These are phyloP conservation scores for Melanargia galathea DNA, from an alignment of 2,888 invertebrate species.

Conservation along the genomic window DNA sequence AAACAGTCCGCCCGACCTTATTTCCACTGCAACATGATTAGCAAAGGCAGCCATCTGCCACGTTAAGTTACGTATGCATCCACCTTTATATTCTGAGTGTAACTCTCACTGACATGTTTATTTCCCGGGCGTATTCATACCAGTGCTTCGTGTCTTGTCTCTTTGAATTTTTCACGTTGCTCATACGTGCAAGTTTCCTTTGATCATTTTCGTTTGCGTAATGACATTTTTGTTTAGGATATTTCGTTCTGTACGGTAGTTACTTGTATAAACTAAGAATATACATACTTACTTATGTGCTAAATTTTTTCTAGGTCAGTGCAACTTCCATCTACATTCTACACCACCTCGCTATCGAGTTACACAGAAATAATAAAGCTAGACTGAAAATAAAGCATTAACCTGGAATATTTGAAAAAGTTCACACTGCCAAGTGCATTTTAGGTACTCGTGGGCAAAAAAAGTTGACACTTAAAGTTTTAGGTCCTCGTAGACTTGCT, in stretches of 20 bases:
- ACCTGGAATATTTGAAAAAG: too few relatives aligned
- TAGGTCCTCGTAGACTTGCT: too few relatives aligned
- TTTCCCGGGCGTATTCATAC: conserved; percentile 60
- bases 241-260: background rate
- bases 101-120: conserved; percentile 58
- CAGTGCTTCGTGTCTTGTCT: conserved; percentile 48
- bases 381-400: too few relatives aligned
- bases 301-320: too few relatives aligned
- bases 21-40: background rate
- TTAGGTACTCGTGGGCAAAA: too few relatives aligned
- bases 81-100: conserved; percentile 42
- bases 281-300: too few relatives aligned
- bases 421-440: too few relatives aligned
- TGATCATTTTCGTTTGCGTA: conserved; percentile 27
- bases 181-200: conserved; percentile 30
- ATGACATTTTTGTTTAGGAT: conserved; percentile 27
- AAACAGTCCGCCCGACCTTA: conserved; percentile 10
- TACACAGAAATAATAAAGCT: too few relatives aligned
- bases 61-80: conserved; percentile 40
- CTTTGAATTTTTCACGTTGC: conserved; percentile 51
- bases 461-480: too few relatives aligned
- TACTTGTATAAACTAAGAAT: too few relatives aligned
- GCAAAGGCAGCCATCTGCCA: conserved; percentile 28
- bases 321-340: too few relatives aligned
- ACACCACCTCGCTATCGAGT: too few relatives aligned